Conservation (phyloP, 2,797 vertebrate genomes). For the Lacerta bilineata region DNA sequence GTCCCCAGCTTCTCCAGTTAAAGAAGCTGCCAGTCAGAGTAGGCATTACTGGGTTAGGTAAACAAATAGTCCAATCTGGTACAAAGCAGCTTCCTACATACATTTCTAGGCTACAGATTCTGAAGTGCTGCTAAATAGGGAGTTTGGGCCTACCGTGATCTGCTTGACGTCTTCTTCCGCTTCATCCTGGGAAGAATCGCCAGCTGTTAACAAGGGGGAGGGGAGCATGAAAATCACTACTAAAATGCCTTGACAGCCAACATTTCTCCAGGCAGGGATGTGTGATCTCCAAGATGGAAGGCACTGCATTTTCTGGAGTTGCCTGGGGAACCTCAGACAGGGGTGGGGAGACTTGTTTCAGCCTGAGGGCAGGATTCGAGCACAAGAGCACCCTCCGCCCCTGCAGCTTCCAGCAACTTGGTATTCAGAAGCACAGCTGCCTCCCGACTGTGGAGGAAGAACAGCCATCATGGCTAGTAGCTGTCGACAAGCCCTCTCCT, state of each 20-base stretch:
- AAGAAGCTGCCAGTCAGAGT: background rate
- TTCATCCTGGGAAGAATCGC: conserved; percentile 99
- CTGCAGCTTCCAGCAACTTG: no score
- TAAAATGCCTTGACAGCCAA: background rate
- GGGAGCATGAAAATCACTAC: background rate
- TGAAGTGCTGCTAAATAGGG: background rate
- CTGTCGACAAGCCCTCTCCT: no score
- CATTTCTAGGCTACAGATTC: background rate
- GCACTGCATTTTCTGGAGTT: background rate
- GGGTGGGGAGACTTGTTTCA: no score
- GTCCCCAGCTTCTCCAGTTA: no score
- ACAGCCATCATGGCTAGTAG: background rate
- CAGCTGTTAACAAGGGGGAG: conserved; percentile 80
- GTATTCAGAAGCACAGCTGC: no score
- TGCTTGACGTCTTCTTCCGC: conserved; percentile 96
- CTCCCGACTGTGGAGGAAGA: background rate
- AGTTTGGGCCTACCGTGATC: conserved; percentile 88
- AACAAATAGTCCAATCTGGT: background rate
- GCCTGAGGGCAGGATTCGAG: no score
- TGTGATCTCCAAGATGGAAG: background rate
- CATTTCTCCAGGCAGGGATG: background rate
- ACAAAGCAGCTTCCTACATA: background rate
- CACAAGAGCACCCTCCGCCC: no score
- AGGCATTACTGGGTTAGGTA: background rate
- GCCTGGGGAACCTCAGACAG: no score